Evolutionary conservation across 2,113 vertebrate genomes (phyloP).

Genomic region (Malurus cyaneus): DNA sequence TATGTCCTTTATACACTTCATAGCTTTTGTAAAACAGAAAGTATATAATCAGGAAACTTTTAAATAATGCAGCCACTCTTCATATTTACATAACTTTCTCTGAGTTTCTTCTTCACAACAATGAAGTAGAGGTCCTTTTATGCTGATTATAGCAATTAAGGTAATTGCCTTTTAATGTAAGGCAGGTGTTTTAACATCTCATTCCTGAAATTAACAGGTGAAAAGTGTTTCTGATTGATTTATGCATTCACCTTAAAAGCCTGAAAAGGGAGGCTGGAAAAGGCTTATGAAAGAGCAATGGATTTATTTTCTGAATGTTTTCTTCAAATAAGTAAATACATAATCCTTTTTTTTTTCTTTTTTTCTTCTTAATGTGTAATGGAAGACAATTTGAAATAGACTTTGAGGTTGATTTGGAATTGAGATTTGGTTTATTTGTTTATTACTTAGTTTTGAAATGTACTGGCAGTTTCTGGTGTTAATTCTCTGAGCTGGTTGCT

Average conservation of each 20-base stretch:
- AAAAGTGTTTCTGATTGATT: not conserved
- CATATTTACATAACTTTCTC: not conserved
- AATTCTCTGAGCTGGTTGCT: not conserved
- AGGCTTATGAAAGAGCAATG: not conserved
- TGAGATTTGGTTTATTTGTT: not conserved
- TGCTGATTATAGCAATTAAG: not conserved
- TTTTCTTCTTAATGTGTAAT: not conserved
- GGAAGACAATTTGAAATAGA: not conserved
- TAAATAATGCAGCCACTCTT: not conserved
- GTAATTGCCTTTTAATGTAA: not conserved
- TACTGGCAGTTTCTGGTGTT: not conserved
- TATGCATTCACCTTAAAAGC: not conserved
- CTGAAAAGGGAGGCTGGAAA: not conserved
- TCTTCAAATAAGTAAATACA: not conserved
- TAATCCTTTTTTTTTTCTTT: too few relatives aligned
- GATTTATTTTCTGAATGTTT: not conserved
- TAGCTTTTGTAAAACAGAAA: not conserved
- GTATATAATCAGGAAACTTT: not conserved
- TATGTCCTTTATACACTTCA: not conserved
- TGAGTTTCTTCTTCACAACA: not conserved
- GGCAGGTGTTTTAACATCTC: not conserved
- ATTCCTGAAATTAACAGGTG: not conserved
- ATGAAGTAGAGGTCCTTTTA: not conserved
- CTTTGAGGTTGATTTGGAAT: not conserved
- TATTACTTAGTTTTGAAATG: not conserved